These are phyloP conservation scores for Caracal caracal DNA, from an alignment of 2,113 vertebrate species.

Conservation along the genomic window DNA sequence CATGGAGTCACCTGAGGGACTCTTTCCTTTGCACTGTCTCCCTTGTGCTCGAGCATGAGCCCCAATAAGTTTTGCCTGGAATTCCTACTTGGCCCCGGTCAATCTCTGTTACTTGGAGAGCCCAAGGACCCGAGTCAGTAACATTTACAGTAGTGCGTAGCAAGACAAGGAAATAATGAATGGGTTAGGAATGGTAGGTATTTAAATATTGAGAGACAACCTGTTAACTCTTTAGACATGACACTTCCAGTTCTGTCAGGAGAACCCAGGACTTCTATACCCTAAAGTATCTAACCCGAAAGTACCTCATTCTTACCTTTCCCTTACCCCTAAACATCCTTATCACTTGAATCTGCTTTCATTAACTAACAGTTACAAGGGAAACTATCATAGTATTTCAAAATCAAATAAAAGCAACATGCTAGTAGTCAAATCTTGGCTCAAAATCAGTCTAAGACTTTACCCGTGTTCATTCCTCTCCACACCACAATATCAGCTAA, in stretches of 20 bases:
- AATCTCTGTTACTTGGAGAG: neutral
- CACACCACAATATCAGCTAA: neutral
- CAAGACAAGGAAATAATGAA: neutral
- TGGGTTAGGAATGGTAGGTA: neutral
- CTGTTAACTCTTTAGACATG: neutral
- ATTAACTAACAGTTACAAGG: neutral
- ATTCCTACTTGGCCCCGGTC: neutral
- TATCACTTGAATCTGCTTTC: neutral
- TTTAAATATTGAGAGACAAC: neutral
- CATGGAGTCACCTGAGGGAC: neutral
- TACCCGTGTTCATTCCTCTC: neutral
- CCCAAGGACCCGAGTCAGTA: neutral
- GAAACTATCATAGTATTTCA: neutral
- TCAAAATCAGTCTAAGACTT: neutral
- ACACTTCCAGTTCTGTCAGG: neutral
- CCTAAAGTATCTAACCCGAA: neutral
- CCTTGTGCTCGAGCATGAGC: neutral
- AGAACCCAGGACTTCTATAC: neutral
- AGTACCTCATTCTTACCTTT: neutral
- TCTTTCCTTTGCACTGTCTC: neutral
- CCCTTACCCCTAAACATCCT: neutral
- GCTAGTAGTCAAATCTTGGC: neutral
- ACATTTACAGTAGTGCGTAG: neutral
- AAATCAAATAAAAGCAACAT: neutral
- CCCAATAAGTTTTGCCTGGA: neutral